Evolutionary conservation across 2,797 vertebrate genomes (phyloP).

Genomic region (Pteropus rufus): DNA sequence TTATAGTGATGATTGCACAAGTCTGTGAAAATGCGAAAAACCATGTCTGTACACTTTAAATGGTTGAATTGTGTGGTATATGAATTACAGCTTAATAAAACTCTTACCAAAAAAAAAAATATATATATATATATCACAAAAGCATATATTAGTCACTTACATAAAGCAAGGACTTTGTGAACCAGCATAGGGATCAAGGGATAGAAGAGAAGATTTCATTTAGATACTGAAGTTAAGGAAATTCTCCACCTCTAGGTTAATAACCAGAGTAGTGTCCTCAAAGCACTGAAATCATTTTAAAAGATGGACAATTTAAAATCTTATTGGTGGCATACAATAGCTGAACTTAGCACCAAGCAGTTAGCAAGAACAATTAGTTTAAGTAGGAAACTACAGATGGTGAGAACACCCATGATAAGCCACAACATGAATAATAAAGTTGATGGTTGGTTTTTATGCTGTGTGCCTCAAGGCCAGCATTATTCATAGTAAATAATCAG

Average conservation of each 20-base stretch:
- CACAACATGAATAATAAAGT: slow-evolving; percentile 54
- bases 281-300: not conserved
- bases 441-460: not conserved
- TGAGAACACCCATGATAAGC: not conserved
- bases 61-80: not conserved
- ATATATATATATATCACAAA: not conserved
- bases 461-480: slow-evolving; percentile 30
- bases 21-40: not conserved
- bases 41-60: not conserved
- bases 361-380: not conserved
- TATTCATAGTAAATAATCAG: not conserved
- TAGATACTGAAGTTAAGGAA: not conserved
- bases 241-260: not conserved
- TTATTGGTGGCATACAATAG: not conserved
- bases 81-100: slow-evolving; percentile 11
- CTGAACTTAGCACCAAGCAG: not conserved
- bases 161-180: not conserved
- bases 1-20: not conserved
- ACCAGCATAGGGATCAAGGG: not conserved
- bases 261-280: not conserved
- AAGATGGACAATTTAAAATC: slow-evolving; percentile 12
- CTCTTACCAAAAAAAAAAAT: not conserved
- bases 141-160: not conserved
- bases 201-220: not conserved
- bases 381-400: slow-evolving; percentile 49